Base-by-base conservation (phyloP, 2,797 vertebrate species). In the Alfaro cultratus region DNA sequence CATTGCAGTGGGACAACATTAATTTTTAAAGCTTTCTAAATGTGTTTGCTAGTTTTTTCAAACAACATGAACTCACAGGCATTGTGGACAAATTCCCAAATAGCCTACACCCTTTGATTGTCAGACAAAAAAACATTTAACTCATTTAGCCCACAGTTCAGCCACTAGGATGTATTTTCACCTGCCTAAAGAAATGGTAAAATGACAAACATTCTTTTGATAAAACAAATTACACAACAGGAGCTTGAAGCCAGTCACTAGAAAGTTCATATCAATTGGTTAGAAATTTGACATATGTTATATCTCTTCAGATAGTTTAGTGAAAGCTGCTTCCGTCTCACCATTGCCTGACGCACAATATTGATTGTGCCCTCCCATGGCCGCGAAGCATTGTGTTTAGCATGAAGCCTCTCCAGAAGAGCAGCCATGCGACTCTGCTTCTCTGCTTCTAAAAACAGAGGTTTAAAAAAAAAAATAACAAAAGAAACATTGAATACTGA, bases 281-380 rank as follows among this genome's bases (percentile, higher is more conserved):
- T 41, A 55, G 13, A 51, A 8, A 39, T 41, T 41, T 41, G 23
- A 15, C 0, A 53, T 11, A 53, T 53, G 29, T 60, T 60, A 60
- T 36, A 41, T 74, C 72, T 72, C 82, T 31, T 57, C 29, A 10
- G 26, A 39, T 36, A 55, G 23, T 23, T 68, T 60, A 23, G 1
- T 53, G 13, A 68, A 71, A 51, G 11, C 45, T 41, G n/a, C 57
- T 1, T 73, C 18, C 2, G 49, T 55, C 97, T 97, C 89, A 99
- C 99, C 99, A 99, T 99, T 81, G 98, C 97, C 92, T 99, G 98
- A 41, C 98, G 97, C 70, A 99, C 98, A 86, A 99, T 92, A 92
- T 99, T 99, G 94, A 96, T 96, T 82, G 98, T 99, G 90, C 99
- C 99, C 92, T 97, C 97, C 98, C 98, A 99, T 51, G 98, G 98